These are phyloP conservation scores for Drosophila sp. DNA, from an alignment of 1,140 invertebrate species.

Conservation along the genomic window DNA sequence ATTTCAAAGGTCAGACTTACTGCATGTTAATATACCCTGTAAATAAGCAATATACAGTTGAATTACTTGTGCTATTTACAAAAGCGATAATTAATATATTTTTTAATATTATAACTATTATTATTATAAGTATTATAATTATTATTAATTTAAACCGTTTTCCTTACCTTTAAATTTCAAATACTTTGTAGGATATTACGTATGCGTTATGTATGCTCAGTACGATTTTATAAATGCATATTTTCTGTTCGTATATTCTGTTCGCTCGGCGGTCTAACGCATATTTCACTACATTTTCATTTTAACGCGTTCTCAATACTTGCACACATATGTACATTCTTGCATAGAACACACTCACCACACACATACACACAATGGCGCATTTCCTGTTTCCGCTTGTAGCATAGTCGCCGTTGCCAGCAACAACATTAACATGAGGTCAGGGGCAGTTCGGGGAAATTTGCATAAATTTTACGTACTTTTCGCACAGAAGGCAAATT, in stretches of 20 bases:
- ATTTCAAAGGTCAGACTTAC: too few relatives aligned
- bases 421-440: constrained; percentile 36
- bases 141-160: neutral
- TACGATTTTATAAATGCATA: constrained; percentile 9
- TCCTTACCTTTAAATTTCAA: neutral
- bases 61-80: too few relatives aligned
- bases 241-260: too few relatives aligned
- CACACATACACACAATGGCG: constrained; percentile 59
- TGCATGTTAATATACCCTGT: constrained; percentile 24
- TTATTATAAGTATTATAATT: neutral
- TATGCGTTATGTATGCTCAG: constrained; percentile 28
- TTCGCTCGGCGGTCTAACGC: constrained; percentile 44
- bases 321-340: constrained; percentile 24
- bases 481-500: constrained; percentile 81
- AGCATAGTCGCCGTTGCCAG: constrained; percentile 50
- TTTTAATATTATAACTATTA: neutral
- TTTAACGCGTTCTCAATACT: constrained; percentile 59
- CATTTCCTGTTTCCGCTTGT: constrained; percentile 79
- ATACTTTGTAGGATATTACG: neutral
- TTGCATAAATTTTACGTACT: constrained; percentile 82
- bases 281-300: constrained; percentile 80
- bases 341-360: constrained; percentile 19
- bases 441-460: constrained; percentile 63
- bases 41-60: too few relatives aligned
- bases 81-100: too few relatives aligned